Evolutionary conservation across 2,797 vertebrate genomes (phyloP).

Genomic region (Synanceia verrucosa): DNA sequence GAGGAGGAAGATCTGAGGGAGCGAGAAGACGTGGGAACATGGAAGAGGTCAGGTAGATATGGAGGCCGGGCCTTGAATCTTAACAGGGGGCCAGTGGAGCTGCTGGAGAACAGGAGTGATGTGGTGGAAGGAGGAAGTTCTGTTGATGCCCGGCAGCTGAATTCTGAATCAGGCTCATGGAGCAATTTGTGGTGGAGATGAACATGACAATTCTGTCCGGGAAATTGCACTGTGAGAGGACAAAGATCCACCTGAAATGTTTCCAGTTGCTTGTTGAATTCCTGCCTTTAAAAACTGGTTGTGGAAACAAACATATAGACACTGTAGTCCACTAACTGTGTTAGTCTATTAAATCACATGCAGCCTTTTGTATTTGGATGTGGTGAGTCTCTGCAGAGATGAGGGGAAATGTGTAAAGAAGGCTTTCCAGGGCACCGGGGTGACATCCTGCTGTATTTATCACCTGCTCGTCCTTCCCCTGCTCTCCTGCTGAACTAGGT

Average conservation of each 20-base stretch:
- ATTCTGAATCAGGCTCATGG: too few species aligned
- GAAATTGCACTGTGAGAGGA: not conserved
- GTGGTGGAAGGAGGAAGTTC: too few species aligned
- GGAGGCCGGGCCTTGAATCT: too few species aligned
- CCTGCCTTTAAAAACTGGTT: not conserved
- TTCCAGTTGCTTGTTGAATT: not conserved
- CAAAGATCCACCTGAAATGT: not conserved
- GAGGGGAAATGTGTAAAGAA: constrained; percentile 41
- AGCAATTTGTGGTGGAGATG: too few species aligned
- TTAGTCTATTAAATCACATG: not conserved
- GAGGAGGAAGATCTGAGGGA: too few species aligned
- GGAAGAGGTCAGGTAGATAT: too few species aligned
- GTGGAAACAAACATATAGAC: not conserved
- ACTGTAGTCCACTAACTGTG: not conserved
- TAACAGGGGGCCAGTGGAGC: too few species aligned
- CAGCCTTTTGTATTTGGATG: constrained; percentile 26
- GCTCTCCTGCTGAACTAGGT: constrained; percentile 48
- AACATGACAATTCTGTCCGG: not conserved
- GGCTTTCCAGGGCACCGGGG: constrained; percentile 40
- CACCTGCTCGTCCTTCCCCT: constrained; percentile 59
- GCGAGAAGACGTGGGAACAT: too few species aligned
- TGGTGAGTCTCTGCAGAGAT: constrained; percentile 47
- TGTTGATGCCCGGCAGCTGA: too few species aligned
- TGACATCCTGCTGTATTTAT: constrained; percentile 54
- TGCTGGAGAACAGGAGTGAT: too few species aligned